Conservation (phyloP, 2,888 invertebrate genomes). For the Drosophila kambysellisi region DNA sequence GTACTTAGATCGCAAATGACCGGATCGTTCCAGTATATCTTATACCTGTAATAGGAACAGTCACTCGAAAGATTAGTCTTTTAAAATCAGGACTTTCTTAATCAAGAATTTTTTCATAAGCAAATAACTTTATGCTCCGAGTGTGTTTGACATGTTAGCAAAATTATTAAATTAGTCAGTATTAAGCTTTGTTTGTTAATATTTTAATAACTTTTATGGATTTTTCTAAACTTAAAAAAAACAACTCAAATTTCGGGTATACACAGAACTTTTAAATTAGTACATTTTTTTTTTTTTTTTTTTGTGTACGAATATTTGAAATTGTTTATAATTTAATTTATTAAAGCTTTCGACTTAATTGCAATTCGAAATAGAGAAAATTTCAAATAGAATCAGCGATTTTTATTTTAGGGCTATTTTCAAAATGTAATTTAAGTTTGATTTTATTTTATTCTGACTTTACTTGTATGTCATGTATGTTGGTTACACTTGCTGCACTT, state of each 20-base stretch:
- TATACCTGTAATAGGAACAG: background rate
- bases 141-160: background rate
- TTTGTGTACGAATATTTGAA: background rate
- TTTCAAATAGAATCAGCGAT: background rate
- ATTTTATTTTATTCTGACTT: background rate
- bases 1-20: background rate
- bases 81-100: background rate
- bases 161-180: background rate
- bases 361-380: background rate
- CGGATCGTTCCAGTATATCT: background rate
- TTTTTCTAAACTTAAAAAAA: background rate
- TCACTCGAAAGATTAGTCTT: background rate
- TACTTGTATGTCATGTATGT: background rate
- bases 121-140: background rate
- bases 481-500: constrained; percentile 4
- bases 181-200: background rate
- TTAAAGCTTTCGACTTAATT: background rate
- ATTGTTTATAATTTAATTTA: background rate
- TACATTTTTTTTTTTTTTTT: background rate
- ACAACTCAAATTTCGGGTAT: too few species aligned
- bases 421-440: background rate
- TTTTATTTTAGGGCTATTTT: background rate
- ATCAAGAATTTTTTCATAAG: background rate
- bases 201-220: background rate
- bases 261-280: background rate